phyloP scores from a whole-genome alignment of 92 coral and sea anemone genomes.

The Phenganax subtilis region DNA sequence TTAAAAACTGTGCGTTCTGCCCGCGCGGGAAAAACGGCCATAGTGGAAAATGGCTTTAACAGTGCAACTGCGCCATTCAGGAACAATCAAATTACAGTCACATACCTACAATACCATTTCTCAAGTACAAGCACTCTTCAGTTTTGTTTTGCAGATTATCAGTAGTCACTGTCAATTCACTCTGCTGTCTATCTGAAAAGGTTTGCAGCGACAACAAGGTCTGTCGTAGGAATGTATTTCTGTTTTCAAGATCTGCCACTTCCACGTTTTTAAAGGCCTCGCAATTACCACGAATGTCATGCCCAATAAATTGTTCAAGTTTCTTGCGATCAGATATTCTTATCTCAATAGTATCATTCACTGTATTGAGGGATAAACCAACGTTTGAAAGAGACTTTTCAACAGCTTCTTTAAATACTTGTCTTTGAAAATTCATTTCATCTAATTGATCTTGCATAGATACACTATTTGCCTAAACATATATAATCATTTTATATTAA shows the following conservation, averaged over 20 bases:
- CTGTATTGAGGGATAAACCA: conserved; percentile 15
- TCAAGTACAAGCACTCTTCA: conserved; percentile 18
- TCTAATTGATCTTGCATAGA: conserved; percentile 1
- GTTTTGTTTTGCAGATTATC: conserved; percentile 13
- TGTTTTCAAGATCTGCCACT: not conserved
- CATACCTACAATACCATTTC: not conserved
- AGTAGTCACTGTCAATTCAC: not conserved
- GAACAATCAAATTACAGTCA: not conserved
- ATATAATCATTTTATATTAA: too few relatives aligned
- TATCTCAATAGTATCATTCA: not conserved
- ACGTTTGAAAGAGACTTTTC: conserved; percentile 7
- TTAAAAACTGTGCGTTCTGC: too few relatives aligned
- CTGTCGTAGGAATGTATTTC: not conserved
- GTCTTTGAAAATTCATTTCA: not conserved
- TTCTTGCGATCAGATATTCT: not conserved
- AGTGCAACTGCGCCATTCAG: conserved; percentile 1
- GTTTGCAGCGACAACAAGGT: conserved; percentile 2
- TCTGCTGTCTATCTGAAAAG: not conserved
- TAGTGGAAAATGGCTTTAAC: too few relatives aligned
- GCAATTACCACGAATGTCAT: not conserved
- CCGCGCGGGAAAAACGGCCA: too few relatives aligned
- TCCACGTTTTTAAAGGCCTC: not conserved
- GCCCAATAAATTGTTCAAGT: not conserved
- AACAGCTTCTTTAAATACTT: conserved; percentile 22
- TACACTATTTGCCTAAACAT: not conserved